phyloP scores from a whole-genome alignment of 2,888 invertebrate genomes.

The Folsomia candida region DNA sequence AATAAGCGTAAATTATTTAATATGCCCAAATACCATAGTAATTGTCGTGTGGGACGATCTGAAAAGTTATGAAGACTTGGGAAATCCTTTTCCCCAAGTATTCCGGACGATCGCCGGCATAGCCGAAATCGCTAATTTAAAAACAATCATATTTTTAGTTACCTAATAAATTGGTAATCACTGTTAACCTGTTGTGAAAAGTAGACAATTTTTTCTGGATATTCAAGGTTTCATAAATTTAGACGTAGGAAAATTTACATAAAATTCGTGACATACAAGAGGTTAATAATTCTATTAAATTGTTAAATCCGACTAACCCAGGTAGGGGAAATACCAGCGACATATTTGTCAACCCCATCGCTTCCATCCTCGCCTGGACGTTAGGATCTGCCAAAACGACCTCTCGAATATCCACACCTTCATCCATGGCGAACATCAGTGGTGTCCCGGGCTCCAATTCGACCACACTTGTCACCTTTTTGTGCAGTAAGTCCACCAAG shows the following conservation, averaged over 20 bases:
- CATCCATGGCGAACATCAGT: neutral
- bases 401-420: neutral
- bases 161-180: too few relatives aligned
- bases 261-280: too few relatives aligned
- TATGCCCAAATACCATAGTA: neutral
- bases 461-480: constrained; percentile 9
- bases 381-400: constrained; percentile 5
- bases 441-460: constrained; percentile 1
- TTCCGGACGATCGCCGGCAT: constrained; percentile 9
- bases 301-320: too few relatives aligned
- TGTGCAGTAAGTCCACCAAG: constrained; percentile 7
- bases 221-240: too few relatives aligned
- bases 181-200: too few relatives aligned
- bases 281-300: too few relatives aligned
- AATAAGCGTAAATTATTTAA: too few relatives aligned
- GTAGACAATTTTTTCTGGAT: too few relatives aligned
- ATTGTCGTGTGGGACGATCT: neutral
- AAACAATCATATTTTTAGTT: too few relatives aligned
- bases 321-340: constrained; percentile 5
- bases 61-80: neutral
- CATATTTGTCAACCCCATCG: constrained; percentile 24
- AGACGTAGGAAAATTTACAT: too few relatives aligned
- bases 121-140: too few relatives aligned
- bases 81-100: constrained; percentile 2
- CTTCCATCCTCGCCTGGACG: neutral